These are phyloP conservation scores for Corythucha ciliata DNA, from an alignment of 2,888 invertebrate species.

Conservation along the genomic window DNA sequence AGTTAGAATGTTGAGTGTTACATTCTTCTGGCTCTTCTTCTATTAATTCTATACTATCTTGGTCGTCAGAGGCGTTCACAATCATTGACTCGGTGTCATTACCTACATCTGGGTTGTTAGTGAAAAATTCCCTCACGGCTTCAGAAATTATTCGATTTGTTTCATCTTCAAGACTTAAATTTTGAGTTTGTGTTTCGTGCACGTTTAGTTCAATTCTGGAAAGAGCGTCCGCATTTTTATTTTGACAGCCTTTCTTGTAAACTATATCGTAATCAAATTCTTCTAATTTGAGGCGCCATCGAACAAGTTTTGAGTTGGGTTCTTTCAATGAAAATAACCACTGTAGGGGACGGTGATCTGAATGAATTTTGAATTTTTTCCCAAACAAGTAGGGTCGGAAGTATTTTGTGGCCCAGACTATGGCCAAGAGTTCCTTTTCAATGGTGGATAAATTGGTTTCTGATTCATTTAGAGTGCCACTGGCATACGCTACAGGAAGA, in stretches of 20 bases:
- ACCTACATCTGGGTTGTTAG: too few species aligned
- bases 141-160: too few species aligned
- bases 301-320: neutral
- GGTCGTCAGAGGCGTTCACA: too few species aligned
- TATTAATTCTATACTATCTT: too few species aligned
- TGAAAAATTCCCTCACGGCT: too few species aligned
- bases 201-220: too few species aligned
- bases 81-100: too few species aligned
- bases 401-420: conserved; percentile 37
- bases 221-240: conserved; percentile 14
- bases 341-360: conserved; percentile 13
- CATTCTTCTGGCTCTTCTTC: too few species aligned
- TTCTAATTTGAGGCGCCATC: conserved; percentile 16
- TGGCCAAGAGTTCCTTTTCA: conserved; percentile 39
- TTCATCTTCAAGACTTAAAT: too few species aligned
- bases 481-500: conserved; percentile 38
- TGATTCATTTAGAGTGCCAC: conserved; percentile 35
- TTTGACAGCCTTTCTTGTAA: conserved; percentile 15
- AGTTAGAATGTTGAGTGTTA: too few species aligned
- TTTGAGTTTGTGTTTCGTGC: too few species aligned
- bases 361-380: conserved; percentile 32
- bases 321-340: conserved; percentile 21
- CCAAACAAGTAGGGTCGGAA: conserved; percentile 36
- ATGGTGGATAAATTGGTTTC: conserved; percentile 37
- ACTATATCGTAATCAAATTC: conserved; percentile 17